Evolutionary conservation across 1,140 invertebrate species (phyloP).

Genomic region (Pantala flavescens): DNA sequence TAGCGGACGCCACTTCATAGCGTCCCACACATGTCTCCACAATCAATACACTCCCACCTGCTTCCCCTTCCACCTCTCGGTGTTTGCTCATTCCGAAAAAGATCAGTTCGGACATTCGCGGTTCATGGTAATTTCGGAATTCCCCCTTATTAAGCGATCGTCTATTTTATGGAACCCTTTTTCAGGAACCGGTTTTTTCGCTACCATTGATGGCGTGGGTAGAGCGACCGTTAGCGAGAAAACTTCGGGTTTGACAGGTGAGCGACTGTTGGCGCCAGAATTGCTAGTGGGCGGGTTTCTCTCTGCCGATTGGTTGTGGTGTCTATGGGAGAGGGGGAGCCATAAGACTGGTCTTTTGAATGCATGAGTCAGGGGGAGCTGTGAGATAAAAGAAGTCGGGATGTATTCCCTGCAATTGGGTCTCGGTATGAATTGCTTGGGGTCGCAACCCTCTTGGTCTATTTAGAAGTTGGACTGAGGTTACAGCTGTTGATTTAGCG

Average conservation of each 20-base stretch:
- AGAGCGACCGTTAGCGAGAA: not conserved
- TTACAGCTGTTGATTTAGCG: not conserved
- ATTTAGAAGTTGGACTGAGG: not conserved
- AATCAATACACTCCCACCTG: not conserved
- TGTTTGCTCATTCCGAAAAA: not conserved
- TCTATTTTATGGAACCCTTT: too few relatives aligned
- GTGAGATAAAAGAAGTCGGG: not conserved
- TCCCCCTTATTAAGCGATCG: not conserved
- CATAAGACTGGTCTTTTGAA: not conserved
- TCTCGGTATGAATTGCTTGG: not conserved
- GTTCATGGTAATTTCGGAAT: not conserved
- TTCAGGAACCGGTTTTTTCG: not conserved
- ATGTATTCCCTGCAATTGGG: not conserved
- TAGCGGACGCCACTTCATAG: not conserved
- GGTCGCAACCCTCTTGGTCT: not conserved
- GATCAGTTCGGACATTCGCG: not conserved
- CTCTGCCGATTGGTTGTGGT: not conserved
- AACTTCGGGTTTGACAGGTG: not conserved
- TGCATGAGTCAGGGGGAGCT: not conserved
- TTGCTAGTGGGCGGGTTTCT: not conserved
- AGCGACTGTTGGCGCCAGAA: not conserved
- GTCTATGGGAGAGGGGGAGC: not conserved
- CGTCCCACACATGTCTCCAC: not conserved
- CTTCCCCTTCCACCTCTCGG: not conserved
- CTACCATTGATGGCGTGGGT: not conserved